Evolutionary conservation across 2,113 vertebrate genomes (phyloP), one percentile per base, ranked within the genome.

Genomic region (Lutjanus erythropterus): DNA sequence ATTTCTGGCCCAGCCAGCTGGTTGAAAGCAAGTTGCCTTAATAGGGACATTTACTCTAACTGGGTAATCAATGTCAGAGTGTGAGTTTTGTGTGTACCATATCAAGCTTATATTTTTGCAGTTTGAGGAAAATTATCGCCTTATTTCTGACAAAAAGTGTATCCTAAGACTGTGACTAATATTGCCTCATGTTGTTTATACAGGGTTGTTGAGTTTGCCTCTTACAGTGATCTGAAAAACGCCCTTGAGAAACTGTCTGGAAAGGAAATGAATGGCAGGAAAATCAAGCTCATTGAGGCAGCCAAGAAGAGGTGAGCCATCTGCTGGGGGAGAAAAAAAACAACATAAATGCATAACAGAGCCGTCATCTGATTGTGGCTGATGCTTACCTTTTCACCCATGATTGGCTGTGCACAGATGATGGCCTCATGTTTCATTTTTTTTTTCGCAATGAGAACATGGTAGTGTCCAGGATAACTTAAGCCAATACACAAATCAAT

Each of bases 201-300:
- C 89, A 99, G 97, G 92, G 97, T 99, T 86, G 97, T 99, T 95
- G 98, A 99, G 89, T 99, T 99, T 90, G 97, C 97, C 88, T 97
- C 97, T 93, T 96, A 97, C 55, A 97, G 97, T 91, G 98, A 98
- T 86, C 93, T 99, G 95, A 98, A 97, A 96, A 99, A 99, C 91
- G 97, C 98, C 72, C 95, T 99, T 82, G 97, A 99, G 79, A 99
- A 99, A 89, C 95, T 99, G 82, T 97, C 97, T 94, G 98, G 97
- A 89, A 98, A 99, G 90, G 98, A 98, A 95, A 98, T 99, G 75
- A 98, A 99, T 91, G 97, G 97, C 86, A 97, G 97, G 87, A 99
- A 99, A 96, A 99, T 99, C 46, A 98, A 97, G 89, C 93, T 99
- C 92, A 96, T 97, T 23, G 97, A 99, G 91, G 97, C 97, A 85